A percentile compares a stretch with the other conserved stretches of the same genome.
phyloP scores from a whole-genome alignment of 2,113 vertebrate genomes.

The Microcebus tavaratra region DNA sequence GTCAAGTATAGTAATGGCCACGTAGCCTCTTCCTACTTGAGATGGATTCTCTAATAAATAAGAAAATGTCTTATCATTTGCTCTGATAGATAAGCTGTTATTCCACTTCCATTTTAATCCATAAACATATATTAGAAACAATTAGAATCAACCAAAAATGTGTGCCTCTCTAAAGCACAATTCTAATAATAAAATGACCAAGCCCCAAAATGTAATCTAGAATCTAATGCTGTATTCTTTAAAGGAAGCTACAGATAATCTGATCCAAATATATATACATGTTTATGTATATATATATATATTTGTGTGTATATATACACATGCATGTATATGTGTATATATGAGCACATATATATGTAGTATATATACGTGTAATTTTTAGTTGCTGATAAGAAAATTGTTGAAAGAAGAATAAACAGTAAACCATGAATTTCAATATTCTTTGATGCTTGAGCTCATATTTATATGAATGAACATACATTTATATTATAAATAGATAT shows the following conservation, averaged over 20 bases:
- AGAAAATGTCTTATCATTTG: background rate
- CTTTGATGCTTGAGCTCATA: background rate
- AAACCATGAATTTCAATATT: background rate
- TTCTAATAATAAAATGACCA: background rate
- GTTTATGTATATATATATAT: background rate
- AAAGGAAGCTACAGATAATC: background rate
- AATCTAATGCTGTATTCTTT: background rate
- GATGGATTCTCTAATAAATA: constrained; percentile 90
- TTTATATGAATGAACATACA: background rate
- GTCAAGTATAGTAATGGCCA: constrained; percentile 93
- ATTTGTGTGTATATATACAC: background rate
- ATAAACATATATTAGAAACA: background rate
- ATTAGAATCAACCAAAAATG: background rate
- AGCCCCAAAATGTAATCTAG: background rate
- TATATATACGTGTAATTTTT: too few relatives aligned
- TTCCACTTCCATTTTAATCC: background rate
- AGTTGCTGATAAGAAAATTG: background rate
- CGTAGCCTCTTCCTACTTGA: constrained; percentile 92
- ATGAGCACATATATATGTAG: too few relatives aligned
- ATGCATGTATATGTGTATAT: background rate
- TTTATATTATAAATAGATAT: background rate
- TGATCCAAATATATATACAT: background rate
- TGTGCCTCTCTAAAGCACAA: background rate
- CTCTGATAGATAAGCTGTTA: background rate
- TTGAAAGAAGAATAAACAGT: background rate